Base-by-base conservation (phyloP, 2,113 vertebrate genomes). In the Triplophysa dalaica region DNA sequence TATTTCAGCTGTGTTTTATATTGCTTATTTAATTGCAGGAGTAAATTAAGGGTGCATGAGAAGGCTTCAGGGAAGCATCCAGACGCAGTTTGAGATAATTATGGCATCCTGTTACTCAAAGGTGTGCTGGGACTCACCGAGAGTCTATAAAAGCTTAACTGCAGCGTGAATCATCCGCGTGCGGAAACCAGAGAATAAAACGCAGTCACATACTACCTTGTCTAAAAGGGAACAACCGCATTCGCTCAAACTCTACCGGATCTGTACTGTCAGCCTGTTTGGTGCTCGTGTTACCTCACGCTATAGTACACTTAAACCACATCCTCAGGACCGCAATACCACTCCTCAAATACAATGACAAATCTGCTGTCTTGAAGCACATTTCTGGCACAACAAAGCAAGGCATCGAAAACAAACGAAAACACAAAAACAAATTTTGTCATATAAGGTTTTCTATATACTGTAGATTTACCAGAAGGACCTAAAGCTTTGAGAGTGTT, bases 31-130 rank as follows among this genome's bases (percentile, higher is more conserved):
- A 74, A 9, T 56, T 61, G 29, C n/a, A 56, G 17, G 50, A 50
- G 67, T 65, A 45, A 72, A 38, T 58, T 43, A 21, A 65, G 48
- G 24, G 43, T 48, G 24, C 48, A 50, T 4, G 1, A 64, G 21
- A 29, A 43, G 54, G 62, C 8, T 33, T 58, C 73, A 74, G 69
- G 14, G 43, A 26, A 50, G 41, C 14, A 69, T 5, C 17, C 43
- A n/a, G 21, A 56, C 41, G 63, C 11, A 76, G 48, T 81, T 76
- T 67, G 69, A 54, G 38, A 60, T n/a, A 78, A 66, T 50, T 65
- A 72, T 19, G 19, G 38, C 43, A 26, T 60, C 12, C 13, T 48
- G 54, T 82, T 66, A 45, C 73, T 21, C 24, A 72, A 73, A 78
- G 54, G 61, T 81, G 66, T 43, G 45, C 26, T 38, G 52, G 60